phyloP scores from a whole-genome alignment of 1,140 invertebrate species.

The Drosophila hydei region DNA sequence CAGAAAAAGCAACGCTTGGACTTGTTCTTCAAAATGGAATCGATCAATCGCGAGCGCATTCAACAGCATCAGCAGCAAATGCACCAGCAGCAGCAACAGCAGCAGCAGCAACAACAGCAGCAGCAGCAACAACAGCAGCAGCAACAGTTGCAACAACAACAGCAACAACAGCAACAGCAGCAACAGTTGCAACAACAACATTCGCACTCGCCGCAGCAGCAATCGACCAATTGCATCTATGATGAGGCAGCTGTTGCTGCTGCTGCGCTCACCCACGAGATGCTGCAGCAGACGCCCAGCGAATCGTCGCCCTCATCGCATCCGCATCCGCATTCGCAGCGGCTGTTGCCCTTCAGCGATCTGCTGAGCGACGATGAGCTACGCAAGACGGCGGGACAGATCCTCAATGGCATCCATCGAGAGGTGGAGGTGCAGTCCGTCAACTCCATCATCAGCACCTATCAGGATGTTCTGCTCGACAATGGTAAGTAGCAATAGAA shows the following conservation, averaged over 20 bases:
- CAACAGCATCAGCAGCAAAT: constrained; percentile 75
- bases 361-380: constrained; percentile 78
- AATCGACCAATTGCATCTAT: constrained; percentile 51
- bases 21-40: constrained; percentile 84
- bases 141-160: constrained; percentile 51
- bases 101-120: constrained; percentile 54
- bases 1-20: constrained; percentile 83
- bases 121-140: constrained; percentile 47
- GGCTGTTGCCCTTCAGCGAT: constrained; percentile 74
- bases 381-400: constrained; percentile 84
- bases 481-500: constrained; percentile 65
- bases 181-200: constrained; percentile 41
- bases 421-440: constrained; percentile 84
- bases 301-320: background rate
- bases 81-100: constrained; percentile 56
- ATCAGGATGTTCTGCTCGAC: constrained; percentile 77
- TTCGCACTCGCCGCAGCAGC: constrained; percentile 27
- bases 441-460: constrained; percentile 79
- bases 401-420: constrained; percentile 84
- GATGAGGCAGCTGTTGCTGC: constrained; percentile 77
- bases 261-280: constrained; percentile 71
- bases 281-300: constrained; percentile 53
- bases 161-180: constrained; percentile 42
- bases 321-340: constrained; percentile 42
- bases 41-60: constrained; percentile 74